phyloP scores from a whole-genome alignment of 2,888 invertebrate genomes.

The Coleophora flavipennella region DNA sequence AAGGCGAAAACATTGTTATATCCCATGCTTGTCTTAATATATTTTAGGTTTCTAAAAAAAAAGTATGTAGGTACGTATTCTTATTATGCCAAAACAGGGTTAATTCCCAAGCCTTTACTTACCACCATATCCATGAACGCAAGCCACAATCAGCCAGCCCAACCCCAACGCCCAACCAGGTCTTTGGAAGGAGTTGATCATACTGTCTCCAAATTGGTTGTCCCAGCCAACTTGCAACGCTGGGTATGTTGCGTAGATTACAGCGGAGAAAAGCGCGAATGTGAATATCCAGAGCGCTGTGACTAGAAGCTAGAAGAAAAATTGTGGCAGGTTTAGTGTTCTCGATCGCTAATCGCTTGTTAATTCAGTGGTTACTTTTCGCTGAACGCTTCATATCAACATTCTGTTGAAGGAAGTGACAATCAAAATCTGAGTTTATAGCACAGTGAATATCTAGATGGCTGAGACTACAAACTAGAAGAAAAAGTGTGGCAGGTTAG shows the following conservation, averaged over 20 bases:
- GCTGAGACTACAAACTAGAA: too few species aligned
- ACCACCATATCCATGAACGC: slow-evolving; percentile 38
- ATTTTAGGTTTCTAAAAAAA: not conserved
- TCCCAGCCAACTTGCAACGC: slow-evolving; percentile 10
- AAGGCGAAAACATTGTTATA: too few species aligned
- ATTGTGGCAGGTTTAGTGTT: too few species aligned
- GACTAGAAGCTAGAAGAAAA: not conserved
- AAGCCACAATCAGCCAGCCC: slow-evolving; percentile 41
- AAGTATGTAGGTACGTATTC: not conserved
- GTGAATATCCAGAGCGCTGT: not conserved
- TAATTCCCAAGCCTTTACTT: not conserved
- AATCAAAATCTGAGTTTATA: too few species aligned
- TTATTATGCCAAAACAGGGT: not conserved
- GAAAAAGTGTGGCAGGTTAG: too few species aligned
- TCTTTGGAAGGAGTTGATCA: slow-evolving; percentile 29
- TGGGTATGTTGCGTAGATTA: not conserved
- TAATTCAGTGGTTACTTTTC: too few species aligned
- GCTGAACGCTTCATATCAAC: too few species aligned
- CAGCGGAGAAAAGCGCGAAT: not conserved
- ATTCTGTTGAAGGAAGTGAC: too few species aligned
- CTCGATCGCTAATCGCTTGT: too few species aligned
- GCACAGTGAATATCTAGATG: too few species aligned
- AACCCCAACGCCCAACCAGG: slow-evolving; percentile 34
- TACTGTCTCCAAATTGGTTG: slow-evolving; percentile 16
- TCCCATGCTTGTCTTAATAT: not conserved